Evolutionary conservation across 2,113 vertebrate genomes (phyloP).

Genomic region (Cebus imitator): DNA sequence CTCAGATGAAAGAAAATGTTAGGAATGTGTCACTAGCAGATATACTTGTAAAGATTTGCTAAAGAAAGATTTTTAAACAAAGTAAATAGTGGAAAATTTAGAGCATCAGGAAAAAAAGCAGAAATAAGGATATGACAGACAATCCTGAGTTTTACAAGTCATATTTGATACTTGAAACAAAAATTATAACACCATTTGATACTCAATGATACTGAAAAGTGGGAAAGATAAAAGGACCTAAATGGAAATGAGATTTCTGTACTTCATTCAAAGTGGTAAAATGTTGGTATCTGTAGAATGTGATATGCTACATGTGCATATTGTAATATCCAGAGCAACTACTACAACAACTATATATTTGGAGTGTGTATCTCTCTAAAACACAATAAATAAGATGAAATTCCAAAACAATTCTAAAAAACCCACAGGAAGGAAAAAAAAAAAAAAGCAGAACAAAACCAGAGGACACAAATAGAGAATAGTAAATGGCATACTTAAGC

Average conservation of each 20-base stretch:
- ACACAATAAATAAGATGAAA: neutral
- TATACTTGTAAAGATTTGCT: neutral
- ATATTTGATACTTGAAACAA: neutral
- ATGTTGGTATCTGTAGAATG: neutral
- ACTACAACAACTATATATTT: neutral
- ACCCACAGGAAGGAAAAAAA: neutral
- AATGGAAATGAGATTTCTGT: neutral
- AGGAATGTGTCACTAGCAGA: neutral
- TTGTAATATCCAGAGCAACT: neutral
- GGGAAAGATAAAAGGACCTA: neutral
- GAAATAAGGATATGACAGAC: neutral
- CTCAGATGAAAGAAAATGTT: neutral
- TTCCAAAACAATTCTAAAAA: neutral
- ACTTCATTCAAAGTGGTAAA: neutral
- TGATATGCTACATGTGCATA: neutral
- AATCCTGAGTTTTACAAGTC: neutral
- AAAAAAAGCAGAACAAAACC: neutral
- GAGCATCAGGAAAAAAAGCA: neutral
- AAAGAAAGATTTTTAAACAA: neutral
- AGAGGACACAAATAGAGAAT: neutral
- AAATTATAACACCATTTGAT: neutral
- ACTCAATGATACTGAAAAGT: neutral
- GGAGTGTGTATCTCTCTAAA: neutral
- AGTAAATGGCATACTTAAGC: neutral
- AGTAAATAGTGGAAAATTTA: neutral